These are phyloP conservation scores for Axis porcinus DNA, from an alignment of 2,113 vertebrate species.

Conservation along the genomic window DNA sequence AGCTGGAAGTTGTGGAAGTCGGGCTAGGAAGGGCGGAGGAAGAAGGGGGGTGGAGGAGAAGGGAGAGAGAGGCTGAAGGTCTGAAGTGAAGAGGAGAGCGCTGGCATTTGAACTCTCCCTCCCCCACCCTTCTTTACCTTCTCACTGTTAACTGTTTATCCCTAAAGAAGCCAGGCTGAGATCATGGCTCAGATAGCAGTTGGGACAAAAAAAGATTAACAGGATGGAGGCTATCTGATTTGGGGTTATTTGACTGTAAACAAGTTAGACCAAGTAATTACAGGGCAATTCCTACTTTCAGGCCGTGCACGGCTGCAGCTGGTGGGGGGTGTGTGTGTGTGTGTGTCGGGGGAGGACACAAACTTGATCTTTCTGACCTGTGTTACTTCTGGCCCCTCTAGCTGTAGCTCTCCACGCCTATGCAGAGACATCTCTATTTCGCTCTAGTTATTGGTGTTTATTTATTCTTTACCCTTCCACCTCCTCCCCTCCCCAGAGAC, in stretches of 20 bases:
- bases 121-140: conserved; percentile 32
- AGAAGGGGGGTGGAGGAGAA: neutral
- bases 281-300: conserved; percentile 74
- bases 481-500: conserved; percentile 88
- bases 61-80: conserved; percentile 36
- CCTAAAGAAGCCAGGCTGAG: conserved; percentile 80
- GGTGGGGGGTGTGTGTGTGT: too few relatives aligned
- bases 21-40: conserved; percentile 35
- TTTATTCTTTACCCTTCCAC: conserved; percentile 72
- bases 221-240: conserved; percentile 85
- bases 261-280: conserved; percentile 80
- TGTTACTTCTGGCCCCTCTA: conserved; percentile 69
- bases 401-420: conserved; percentile 24
- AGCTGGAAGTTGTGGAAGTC: conserved; percentile 60
- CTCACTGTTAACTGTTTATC: conserved; percentile 80
- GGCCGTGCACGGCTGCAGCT: conserved; percentile 60
- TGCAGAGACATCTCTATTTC: conserved; percentile 54
- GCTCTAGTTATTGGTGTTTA: conserved; percentile 76
- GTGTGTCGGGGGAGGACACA: conserved; percentile 45
- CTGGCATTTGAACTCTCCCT: conserved; percentile 54
- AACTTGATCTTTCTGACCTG: conserved; percentile 70
- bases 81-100: conserved; percentile 41
- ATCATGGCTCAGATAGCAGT: conserved; percentile 76
- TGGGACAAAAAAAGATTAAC: conserved; percentile 79
- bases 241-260: conserved; percentile 84